phyloP scores from a whole-genome alignment of 2,888 invertebrate genomes.

The Pachliopta kotzebuea region DNA sequence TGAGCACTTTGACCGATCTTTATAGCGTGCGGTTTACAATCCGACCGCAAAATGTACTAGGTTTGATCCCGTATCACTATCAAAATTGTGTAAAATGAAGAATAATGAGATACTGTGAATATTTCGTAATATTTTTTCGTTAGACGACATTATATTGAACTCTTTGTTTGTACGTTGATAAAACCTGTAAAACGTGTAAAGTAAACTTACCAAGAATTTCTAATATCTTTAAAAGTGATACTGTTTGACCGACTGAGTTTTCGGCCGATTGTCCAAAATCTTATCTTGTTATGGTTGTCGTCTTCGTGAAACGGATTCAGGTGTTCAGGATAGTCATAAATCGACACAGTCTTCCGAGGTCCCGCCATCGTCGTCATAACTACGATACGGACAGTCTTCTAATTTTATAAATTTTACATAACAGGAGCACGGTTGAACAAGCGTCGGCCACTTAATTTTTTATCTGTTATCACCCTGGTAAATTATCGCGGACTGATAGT shows the following conservation, averaged over 20 bases:
- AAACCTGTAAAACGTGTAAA: not conserved
- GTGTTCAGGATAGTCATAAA: constrained; percentile 88
- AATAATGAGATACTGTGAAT: not conserved
- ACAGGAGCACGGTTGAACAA: constrained; percentile 48
- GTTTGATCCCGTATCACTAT: constrained; percentile 14
- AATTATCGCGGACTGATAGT: constrained; percentile 68
- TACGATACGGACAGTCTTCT: constrained; percentile 42
- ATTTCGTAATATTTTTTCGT: not conserved
- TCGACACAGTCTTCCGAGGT: constrained; percentile 76
- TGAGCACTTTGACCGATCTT: constrained; percentile 25
- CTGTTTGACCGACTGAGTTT: constrained; percentile 80
- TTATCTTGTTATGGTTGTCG: constrained; percentile 81
- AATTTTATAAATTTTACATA: constrained; percentile 67
- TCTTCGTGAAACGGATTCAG: constrained; percentile 88
- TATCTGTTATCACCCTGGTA: constrained; percentile 73
- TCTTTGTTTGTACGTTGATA: not conserved
- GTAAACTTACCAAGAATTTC: constrained; percentile 80
- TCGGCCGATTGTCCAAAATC: constrained; percentile 81
- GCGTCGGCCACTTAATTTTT: constrained; percentile 66
- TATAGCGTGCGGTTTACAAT: constrained; percentile 20
- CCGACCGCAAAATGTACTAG: constrained; percentile 31
- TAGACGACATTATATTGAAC: not conserved
- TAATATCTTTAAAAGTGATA: constrained; percentile 80
- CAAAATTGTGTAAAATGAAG: constrained; percentile 10
- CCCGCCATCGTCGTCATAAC: constrained; percentile 67